Percentiles rank a stretch among this genome's conserved stretches.
These are phyloP conservation scores for Xestobium rufovillosum DNA, from an alignment of 2,888 invertebrate species.

Conservation along the genomic window DNA sequence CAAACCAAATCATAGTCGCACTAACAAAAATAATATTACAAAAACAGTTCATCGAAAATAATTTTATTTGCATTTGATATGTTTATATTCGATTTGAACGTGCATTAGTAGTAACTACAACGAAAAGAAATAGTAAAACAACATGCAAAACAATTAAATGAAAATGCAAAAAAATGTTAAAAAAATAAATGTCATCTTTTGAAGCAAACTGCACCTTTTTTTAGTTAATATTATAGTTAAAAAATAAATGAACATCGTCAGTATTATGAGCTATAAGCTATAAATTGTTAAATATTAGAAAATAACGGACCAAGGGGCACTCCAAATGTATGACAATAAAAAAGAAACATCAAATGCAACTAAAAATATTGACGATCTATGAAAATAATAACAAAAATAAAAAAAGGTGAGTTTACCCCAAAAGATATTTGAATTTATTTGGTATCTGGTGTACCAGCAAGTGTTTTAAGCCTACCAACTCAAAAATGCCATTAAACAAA, in stretches of 20 bases:
- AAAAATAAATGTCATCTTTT: too few relatives aligned
- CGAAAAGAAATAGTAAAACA: too few relatives aligned
- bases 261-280: constrained; percentile 1
- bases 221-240: constrained; percentile 13
- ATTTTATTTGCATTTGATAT: too few relatives aligned
- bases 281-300: neutral
- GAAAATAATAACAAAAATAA: constrained; percentile 15
- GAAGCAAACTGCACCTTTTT: constrained; percentile 49
- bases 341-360: constrained; percentile 36
- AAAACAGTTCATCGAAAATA: too few relatives aligned
- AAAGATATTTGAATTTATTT: constrained; percentile 29
- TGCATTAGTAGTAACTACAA: too few relatives aligned
- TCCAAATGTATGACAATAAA: constrained; percentile 12
- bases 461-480: constrained; percentile 34
- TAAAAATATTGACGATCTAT: constrained; percentile 32
- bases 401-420: constrained; percentile 48
- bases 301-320: constrained; percentile 8
- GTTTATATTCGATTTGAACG: too few relatives aligned
- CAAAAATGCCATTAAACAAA: too few relatives aligned
- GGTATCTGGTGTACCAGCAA: constrained; percentile 21
- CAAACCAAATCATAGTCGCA: too few relatives aligned
- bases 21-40: too few relatives aligned
- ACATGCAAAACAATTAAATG: too few relatives aligned
- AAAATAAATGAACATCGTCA: constrained; percentile 10
- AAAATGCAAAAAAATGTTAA: too few relatives aligned